A percentile compares a stretch with the other conserved stretches of the same genome.
These are phyloP conservation scores for Blera fallax DNA, from an alignment of 2,888 invertebrate genomes.

Conservation along the genomic window DNA sequence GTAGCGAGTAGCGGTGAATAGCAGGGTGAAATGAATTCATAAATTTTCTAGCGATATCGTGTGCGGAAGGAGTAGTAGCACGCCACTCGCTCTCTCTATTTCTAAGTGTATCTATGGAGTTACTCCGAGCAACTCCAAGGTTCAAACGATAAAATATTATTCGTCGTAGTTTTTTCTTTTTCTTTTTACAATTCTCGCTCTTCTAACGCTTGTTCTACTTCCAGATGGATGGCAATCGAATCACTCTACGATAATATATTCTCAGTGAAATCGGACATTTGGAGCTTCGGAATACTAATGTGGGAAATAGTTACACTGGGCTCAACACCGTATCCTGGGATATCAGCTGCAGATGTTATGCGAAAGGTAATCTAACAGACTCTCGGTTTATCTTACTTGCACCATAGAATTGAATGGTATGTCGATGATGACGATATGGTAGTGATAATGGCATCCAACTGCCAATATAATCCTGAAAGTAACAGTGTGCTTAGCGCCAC, in stretches of 20 bases:
- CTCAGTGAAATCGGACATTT: slow-evolving; percentile 96
- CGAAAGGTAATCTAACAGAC: slow-evolving; percentile 85
- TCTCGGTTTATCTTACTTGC: slow-evolving; percentile 13
- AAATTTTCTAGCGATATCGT: slow-evolving; percentile 54
- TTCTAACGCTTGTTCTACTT: slow-evolving; percentile 63
- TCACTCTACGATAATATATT: slow-evolving; percentile 97
- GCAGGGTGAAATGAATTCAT: slow-evolving; percentile 66
- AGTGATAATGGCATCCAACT: slow-evolving; percentile 42
- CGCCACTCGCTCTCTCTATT: slow-evolving; percentile 12
- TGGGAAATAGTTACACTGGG: slow-evolving; percentile 98
- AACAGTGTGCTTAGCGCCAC: slow-evolving; percentile 32
- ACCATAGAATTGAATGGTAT: not conserved
- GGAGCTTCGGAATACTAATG: slow-evolving; percentile 96
- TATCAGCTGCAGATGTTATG: slow-evolving; percentile 96
- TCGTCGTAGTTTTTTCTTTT: slow-evolving; percentile 10
- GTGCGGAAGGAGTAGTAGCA: slow-evolving; percentile 29
- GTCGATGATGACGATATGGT: slow-evolving; percentile 30
- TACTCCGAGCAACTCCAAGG: slow-evolving; percentile 28
- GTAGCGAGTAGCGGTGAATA: slow-evolving; percentile 32
- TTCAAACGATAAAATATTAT: slow-evolving; percentile 47
- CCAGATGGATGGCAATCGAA: slow-evolving; percentile 98
- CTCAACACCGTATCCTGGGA: slow-evolving; percentile 96
- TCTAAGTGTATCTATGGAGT: slow-evolving; percentile 17
- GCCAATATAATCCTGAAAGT: slow-evolving; percentile 18
- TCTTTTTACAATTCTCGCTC: slow-evolving; percentile 15